Evolutionary conservation across 2,797 vertebrate species (phyloP), one percentile per base, ranked within the genome.

Genomic region (Acanthurus leucopareius): DNA sequence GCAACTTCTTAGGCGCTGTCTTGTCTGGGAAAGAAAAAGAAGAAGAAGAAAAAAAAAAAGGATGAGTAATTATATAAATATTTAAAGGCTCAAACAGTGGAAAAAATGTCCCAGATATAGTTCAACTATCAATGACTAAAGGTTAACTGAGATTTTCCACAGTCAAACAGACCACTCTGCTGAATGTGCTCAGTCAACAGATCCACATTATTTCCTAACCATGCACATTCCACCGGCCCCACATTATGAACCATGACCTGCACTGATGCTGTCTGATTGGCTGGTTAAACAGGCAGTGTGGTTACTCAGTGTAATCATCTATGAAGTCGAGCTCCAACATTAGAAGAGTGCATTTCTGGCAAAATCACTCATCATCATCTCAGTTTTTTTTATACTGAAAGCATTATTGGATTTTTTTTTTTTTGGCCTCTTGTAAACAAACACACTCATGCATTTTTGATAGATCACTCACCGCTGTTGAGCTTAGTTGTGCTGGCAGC

Each of bases 381-480:
- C n/a, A n/a, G n/a, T 7, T 2, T n/a, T 53, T 73, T 81, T 68
- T 28, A 65, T 44, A 68, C 22, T 11, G n/a, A 54, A 10, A 64
- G 49, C 56, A 15, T 22, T 60, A 38, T 38, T 65, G 69, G 49
- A 79, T n/a, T n/a, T n/a, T n/a, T n/a, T n/a, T 28, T 40, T 69
- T 71, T 63, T 60, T 35, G 56, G 53, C 61, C 20, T 19, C 19
- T 58, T 14, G 3, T 73, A 68, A 68, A 84, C 58, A 70, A 58
- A 70, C 22, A 45, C 63, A 47, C 61, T 69, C 56, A 22, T 61
- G 48, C 75, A 79, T 79, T 38, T 77, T 72, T 82, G 52, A 82
- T 60, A 25, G 63, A 68, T 79, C n/a, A 86, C 95, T 94, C 84
- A 96, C 95, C 92, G 59, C 77, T 80, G 78, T 64, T 87, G 77